Base-by-base conservation (phyloP, 2,888 invertebrate species). In the Heteropelma amictum region DNA sequence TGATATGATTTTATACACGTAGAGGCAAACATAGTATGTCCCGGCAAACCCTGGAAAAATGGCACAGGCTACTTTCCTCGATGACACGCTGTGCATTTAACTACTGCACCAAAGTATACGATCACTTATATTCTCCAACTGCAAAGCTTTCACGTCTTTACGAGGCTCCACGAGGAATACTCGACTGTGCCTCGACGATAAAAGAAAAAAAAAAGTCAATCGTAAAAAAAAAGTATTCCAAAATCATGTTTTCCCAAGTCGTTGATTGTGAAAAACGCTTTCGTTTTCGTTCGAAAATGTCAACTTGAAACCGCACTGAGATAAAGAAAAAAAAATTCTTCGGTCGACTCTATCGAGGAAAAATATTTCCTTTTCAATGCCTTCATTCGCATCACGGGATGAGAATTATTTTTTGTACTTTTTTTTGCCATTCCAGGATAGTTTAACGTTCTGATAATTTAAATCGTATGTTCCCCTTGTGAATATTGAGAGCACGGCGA, bases 21-120 rank as follows among this genome's bases (percentile, higher is more conserved):
- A 21, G 47, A 12, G 33, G 33, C 14, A 7, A 1, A 8, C 33
- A 45, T 28, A 58, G n/a, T 26, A 42, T 42, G 26, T 8, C 14
- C 8, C 35, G 49, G n/a, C 51, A 64, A 54, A 28, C n/a, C 47
- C 45, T 54, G 14, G n/a, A n/a, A 47, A 35, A 33, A 35, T 33
- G 47, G 47, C 23, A 42, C 19, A 26, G 33, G 26, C 33, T 26
- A 56, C 45, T 47, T 40, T 61, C 49, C 21, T 54, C 61, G 47
- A 75, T 71, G 67, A 65, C 54, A 54, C 23, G 19, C 53, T n/a
- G 53, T 21, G 12, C 14, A 17, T 61, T 68, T 58, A 61, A 67
- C 56, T 56, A 60, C 53, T 71, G 47, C 38, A 35, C 38, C 49
- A 40, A 12, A 35, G 19, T 58, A 49, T 49, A 35, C 63, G 42